Base-by-base conservation (phyloP, 1,140 invertebrate species). In the Aphidius gifuensis region DNA sequence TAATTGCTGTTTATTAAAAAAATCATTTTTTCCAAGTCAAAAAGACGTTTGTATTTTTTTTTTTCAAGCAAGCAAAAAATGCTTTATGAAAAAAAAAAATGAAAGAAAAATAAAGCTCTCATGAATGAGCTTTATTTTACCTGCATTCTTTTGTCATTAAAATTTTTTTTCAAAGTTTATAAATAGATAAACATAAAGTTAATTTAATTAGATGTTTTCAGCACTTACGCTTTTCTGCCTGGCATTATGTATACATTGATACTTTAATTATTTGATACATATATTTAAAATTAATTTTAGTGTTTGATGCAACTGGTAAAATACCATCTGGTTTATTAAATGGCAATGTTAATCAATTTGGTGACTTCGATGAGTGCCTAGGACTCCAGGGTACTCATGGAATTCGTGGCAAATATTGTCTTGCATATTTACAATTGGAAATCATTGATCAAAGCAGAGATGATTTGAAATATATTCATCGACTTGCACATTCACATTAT, bases 301-400 rank as follows among this genome's bases (percentile, higher is more conserved):
- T 87, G 85, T 83, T 85, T 71, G 86, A 88, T 68, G 79, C 86
- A 5, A 83, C 84, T 6, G 85, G 84, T 5, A 84, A 84, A 70
- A 71, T 85, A 43, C 80, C 85, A 45, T 86, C 86, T 6, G 86
- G 86, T 48, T 75, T 87, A 21, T 64, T 88, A 21, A 86, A 80
- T 71, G 86, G 86, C 46, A 88, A 88, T 69, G 79, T 87, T 7
- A 87, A 87, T 78, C 85, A 87, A 58, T 77, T 84, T 6, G 86
- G 86, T 8, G 86, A 88, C 66, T 87, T 85, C 61, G 85, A 87
- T 69, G 84, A 86, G 65, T 88, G 86, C 66, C 47, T 87, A 50
- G 72, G 71, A n/a, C 69, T 80, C 11, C 66, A 75, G 42, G 77
- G 72, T 62, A 71, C 64, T 55, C 73, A 79, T 5, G 76, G 73